Base-by-base conservation (phyloP, 2,113 vertebrate species). In the Haemorhous mexicanus region DNA sequence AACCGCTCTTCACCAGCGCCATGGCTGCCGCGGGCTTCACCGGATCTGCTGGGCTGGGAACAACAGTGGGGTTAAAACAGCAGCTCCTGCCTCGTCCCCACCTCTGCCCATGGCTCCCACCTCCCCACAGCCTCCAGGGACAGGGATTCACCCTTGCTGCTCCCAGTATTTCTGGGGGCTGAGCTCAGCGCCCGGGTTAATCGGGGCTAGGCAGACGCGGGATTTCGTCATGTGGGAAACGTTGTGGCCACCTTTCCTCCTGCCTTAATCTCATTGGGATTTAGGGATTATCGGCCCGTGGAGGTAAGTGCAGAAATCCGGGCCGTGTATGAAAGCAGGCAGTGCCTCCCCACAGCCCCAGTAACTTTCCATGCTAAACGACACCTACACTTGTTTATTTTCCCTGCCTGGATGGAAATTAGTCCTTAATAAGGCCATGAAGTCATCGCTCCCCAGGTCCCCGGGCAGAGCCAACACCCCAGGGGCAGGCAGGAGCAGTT, bases 1-100 rank as follows among this genome's bases (percentile, higher is more conserved):
- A 99, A 81, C 99, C 99, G 8, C 99, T 99, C 98, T 98, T 99
- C 98, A 99, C 96, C 76, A 99, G 97, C 1, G 98, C 98, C 99
- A 99, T 99, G 90, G 93, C 91, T 70, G 84, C 76, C 10, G 78
- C 72, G 78, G 52, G 77, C 67, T 47, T 87, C 56, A 49, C 91
- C 43, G 9, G 68, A 72, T 44, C 84, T 87, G 76, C 72, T 16
- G 66, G 28, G 46, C 9, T 0, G 1, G 61, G 69, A 24, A 32
- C 19, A 47, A 16, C 1, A 49, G 8, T 0, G 7, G 37, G n/a
- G 58, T 81, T 67, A 55, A 77, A 86, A 27, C 1, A 59, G 79
- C 76, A 70, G 89, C 83, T 93, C 59, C 52, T 1, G 1, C 55
- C 55, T 68, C 1, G 0, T 37, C 63, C 11, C 10, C 0, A 1